These are phyloP conservation scores for Ceyx cyanopectus DNA, from an alignment of 2,113 vertebrate genomes.

Conservation along the genomic window DNA sequence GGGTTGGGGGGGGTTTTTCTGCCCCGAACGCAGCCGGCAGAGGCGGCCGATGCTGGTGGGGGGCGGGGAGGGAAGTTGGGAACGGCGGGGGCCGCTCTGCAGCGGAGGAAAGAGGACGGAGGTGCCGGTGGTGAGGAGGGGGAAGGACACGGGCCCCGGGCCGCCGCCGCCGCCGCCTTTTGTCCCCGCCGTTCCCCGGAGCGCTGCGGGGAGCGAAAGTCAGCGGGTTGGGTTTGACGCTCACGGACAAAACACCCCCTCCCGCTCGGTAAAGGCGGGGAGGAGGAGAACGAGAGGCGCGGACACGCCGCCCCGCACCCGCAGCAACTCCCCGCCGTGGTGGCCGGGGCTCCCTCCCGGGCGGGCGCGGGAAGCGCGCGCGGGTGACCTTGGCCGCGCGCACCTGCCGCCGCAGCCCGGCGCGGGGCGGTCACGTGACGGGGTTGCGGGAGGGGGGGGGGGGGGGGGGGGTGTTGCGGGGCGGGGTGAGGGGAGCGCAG, in stretches of 20 bases:
- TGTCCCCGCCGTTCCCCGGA: not conserved
- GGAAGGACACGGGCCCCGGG: too few relatives aligned
- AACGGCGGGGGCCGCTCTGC: not conserved
- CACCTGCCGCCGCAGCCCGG: slow-evolving; percentile 8
- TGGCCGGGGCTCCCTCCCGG: not conserved
- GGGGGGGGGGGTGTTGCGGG: not conserved
- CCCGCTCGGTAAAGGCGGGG: too few relatives aligned
- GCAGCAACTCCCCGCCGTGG: not conserved
- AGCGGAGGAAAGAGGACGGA: not conserved
- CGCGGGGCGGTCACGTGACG: not conserved
- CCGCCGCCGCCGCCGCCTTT: not conserved
- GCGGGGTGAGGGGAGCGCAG: not conserved
- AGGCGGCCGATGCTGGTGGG: too few relatives aligned
- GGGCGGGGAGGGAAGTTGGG: too few relatives aligned
- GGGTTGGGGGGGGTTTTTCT: too few relatives aligned
- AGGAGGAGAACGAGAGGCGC: not conserved
- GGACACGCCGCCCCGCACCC: not conserved
- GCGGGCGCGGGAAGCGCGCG: not conserved
- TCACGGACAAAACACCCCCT: too few relatives aligned
- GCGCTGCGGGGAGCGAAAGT: not conserved
- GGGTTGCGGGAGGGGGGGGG: not conserved
- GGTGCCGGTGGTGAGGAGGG: too few relatives aligned
- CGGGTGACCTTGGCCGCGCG: slow-evolving; percentile 45
- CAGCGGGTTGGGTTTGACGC: not conserved
- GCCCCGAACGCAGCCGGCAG: too few relatives aligned